These are phyloP conservation scores for Micromussa lordhowensis DNA, from an alignment of 92 coral and sea anemone genomes.

Conservation along the genomic window DNA sequence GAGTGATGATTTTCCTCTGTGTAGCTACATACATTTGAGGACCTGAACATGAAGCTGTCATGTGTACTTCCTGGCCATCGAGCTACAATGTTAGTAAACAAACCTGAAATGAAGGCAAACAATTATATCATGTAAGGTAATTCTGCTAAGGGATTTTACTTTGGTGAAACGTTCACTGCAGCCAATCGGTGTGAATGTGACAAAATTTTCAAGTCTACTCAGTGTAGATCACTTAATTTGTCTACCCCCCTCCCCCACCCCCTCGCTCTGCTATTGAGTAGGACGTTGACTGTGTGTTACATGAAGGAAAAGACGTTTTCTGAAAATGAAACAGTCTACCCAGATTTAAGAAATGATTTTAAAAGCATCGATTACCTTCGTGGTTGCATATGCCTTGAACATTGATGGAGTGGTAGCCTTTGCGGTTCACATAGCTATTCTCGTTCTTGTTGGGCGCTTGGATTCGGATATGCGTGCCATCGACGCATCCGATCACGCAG, in stretches of 20 bases:
- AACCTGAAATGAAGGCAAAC: neutral
- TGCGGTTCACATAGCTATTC: neutral
- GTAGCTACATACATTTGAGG: too few relatives aligned
- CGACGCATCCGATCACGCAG: neutral
- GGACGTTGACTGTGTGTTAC: neutral
- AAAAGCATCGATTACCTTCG: conserved; percentile 9
- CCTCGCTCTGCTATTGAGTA: neutral
- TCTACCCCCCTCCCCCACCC: neutral
- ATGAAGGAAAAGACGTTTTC: neutral
- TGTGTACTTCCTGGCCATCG: too few relatives aligned
- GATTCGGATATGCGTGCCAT: conserved; percentile 6
- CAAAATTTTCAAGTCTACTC: neutral
- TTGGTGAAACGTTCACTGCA: neutral
- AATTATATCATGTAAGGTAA: neutral
- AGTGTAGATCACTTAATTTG: conserved; percentile 1
- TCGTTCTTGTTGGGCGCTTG: conserved; percentile 4
- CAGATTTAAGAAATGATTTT: neutral
- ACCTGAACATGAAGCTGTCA: too few relatives aligned
- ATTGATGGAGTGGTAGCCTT: conserved; percentile 31
- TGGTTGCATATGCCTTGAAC: conserved; percentile 27
- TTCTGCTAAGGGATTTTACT: neutral
- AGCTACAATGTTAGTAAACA: conserved; percentile 2
- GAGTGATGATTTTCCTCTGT: too few relatives aligned
- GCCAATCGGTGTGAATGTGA: conserved; percentile 1
- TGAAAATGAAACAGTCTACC: neutral